These are phyloP conservation scores for Pristis pectinata DNA, from an alignment of 2,797 vertebrate genomes.

Conservation along the genomic window DNA sequence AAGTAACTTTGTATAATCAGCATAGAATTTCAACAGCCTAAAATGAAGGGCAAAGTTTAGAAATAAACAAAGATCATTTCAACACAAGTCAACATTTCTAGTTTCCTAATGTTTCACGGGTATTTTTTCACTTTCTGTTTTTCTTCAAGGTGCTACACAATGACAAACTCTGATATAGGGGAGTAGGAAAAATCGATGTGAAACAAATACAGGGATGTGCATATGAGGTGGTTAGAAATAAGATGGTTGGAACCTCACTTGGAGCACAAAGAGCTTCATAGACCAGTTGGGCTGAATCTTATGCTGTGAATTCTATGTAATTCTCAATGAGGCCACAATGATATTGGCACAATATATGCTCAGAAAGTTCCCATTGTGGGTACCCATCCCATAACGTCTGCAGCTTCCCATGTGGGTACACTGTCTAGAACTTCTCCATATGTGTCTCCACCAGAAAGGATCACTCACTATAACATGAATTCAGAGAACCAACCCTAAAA, in stretches of 20 bases:
- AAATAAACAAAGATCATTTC: not conserved
- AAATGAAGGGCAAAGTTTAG: not conserved
- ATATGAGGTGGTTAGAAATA: not conserved
- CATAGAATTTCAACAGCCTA: not conserved
- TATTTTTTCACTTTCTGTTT: not conserved
- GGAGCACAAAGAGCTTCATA: not conserved
- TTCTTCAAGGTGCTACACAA: slow-evolving; percentile 45
- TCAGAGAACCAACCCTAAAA: not conserved
- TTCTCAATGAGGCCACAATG: not conserved
- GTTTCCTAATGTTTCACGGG: not conserved
- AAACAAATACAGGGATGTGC: not conserved
- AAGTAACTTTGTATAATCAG: not conserved
- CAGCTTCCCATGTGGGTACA: not conserved
- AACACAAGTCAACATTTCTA: not conserved
- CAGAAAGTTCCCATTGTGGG: not conserved
- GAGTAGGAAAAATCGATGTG: not conserved
- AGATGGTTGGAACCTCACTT: not conserved
- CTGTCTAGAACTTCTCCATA: not conserved
- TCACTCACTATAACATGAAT: not conserved
- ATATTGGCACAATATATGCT: no score
- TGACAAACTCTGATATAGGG: slow-evolving; percentile 65
- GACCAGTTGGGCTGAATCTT: not conserved
- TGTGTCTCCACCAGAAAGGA: not conserved
- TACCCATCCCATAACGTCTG: not conserved
- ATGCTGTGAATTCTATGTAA: not conserved